phyloP scores from a whole-genome alignment of 2,113 vertebrate species.

The Peucedramus taeniatus region DNA sequence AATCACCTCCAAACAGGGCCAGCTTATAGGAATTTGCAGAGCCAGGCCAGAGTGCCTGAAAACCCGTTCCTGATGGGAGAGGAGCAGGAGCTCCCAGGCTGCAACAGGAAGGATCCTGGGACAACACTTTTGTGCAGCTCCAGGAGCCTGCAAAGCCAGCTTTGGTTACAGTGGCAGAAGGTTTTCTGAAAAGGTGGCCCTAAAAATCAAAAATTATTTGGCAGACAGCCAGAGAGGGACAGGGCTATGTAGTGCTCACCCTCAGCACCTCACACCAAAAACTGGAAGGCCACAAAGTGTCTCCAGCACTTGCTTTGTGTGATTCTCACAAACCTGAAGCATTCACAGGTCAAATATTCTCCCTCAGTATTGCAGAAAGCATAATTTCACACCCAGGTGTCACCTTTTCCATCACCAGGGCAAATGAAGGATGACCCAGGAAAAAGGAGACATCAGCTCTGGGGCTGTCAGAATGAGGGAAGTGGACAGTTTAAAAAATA shows the following conservation, averaged over 20 bases:
- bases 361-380: background rate
- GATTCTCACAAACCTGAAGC: background rate
- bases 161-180: background rate
- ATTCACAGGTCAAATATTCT: background rate
- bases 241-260: rapidly evolving
- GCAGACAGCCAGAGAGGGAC: background rate
- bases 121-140: background rate
- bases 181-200: background rate
- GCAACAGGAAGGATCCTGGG: background rate
- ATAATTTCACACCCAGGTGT: background rate
- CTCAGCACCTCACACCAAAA: background rate
- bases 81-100: background rate
- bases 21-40: background rate
- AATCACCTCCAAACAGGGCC: background rate
- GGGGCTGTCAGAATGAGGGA: background rate
- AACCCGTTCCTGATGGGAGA: background rate
- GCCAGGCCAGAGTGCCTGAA: background rate
- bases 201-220: background rate
- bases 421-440: background rate
- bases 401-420: background rate
- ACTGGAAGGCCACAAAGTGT: background rate
- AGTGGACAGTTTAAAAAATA: background rate
- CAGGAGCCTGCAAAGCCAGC: background rate
- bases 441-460: background rate
- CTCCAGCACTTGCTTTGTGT: background rate